A percentile compares a stretch with the other conserved stretches of the same genome.
These are phyloP conservation scores for Pongo abelii DNA, from an alignment of 2,113 vertebrate species.

Conservation along the genomic window DNA sequence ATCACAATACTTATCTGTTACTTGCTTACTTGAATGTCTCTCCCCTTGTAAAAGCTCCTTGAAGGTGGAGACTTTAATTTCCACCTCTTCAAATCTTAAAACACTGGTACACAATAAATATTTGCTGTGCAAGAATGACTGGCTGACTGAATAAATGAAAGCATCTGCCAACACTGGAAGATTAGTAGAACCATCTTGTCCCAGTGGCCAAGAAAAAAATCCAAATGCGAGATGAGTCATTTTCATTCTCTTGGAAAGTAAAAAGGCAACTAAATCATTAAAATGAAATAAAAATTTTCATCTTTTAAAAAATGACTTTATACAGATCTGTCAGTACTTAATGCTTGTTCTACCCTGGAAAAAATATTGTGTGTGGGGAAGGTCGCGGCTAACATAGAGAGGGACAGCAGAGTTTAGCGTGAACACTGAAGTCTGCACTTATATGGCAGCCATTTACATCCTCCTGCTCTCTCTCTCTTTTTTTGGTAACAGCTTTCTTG, in stretches of 20 bases:
- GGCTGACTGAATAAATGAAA: not conserved
- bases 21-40: not conserved
- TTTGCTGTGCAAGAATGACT: not conserved
- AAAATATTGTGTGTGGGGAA: not conserved
- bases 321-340: not conserved
- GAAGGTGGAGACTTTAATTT: not conserved
- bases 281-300: conserved; percentile 55
- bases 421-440: not conserved
- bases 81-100: not conserved
- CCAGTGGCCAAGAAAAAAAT: not conserved
- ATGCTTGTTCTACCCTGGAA: not conserved
- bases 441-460: not conserved
- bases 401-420: no score
- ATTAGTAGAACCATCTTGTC: not conserved
- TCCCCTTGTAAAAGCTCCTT: not conserved
- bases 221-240: conserved; percentile 6
- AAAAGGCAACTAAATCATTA: conserved; percentile 39
- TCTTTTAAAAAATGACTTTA: conserved; percentile 44
- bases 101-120: not conserved
- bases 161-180: not conserved
- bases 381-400: not conserved
- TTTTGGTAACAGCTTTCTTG: not conserved
- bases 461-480: not conserved
- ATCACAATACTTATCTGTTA: not conserved
- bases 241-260: conserved; percentile 34